phyloP scores from a whole-genome alignment of 2,888 invertebrate species.

The Amiota mariae region DNA sequence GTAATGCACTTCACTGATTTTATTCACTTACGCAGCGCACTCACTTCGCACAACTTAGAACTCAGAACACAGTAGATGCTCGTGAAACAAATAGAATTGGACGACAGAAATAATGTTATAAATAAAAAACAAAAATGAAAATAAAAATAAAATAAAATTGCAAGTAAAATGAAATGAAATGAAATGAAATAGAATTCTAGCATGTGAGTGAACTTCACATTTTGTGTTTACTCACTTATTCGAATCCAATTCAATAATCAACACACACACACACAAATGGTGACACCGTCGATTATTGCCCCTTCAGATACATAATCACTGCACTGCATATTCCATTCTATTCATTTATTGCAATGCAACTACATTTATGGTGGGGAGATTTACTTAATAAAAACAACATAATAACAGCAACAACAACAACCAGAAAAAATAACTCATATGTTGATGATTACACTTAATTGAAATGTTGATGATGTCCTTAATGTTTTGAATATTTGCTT shows the following conservation, averaged over 20 bases:
- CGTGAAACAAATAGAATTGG: slow-evolving; percentile 1
- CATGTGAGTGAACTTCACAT: slow-evolving; percentile 58
- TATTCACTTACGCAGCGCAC: neutral
- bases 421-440: neutral
- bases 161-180: slow-evolving; percentile 15
- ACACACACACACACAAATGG: slow-evolving; percentile 17
- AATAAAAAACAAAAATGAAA: neutral
- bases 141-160: slow-evolving; percentile 12
- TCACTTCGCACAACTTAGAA: neutral
- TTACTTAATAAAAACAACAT: neutral
- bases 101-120: neutral
- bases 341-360: neutral
- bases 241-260: slow-evolving; percentile 3
- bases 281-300: neutral
- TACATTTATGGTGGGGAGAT: neutral
- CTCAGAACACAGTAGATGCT: too few species aligned
- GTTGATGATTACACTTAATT: slow-evolving; percentile 62
- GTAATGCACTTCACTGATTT: neutral
- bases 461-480: slow-evolving; percentile 70
- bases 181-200: slow-evolving; percentile 47
- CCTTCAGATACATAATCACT: slow-evolving; percentile 12
- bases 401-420: slow-evolving; percentile 6
- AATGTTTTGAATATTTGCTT: slow-evolving; percentile 44
- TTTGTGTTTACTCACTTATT: too few species aligned
- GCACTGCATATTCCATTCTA: neutral